A percentile compares a stretch with the other conserved stretches of the same genome.
These are phyloP conservation scores for Tringa solitaria DNA, from an alignment of 2,113 vertebrate genomes.

Conservation along the genomic window DNA sequence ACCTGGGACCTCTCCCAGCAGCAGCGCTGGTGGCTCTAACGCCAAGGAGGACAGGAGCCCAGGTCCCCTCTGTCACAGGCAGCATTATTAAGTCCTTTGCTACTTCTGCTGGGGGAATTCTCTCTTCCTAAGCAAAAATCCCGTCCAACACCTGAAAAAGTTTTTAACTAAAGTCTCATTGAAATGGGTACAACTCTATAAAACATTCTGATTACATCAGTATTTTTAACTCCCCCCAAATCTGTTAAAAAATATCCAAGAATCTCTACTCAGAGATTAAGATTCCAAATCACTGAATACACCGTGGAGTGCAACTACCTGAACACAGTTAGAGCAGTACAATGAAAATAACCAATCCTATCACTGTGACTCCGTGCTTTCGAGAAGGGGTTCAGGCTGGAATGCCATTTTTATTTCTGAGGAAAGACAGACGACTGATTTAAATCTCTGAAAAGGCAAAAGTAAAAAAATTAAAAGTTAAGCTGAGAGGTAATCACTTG, in stretches of 20 bases:
- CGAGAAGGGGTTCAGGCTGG: not conserved
- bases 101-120: not conserved
- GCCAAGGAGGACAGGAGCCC: not conserved
- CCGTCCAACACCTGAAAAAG: not conserved
- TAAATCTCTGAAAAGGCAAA: not conserved
- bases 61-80: not conserved
- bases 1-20: not conserved
- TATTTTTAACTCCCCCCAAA: not conserved
- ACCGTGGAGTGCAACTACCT: not conserved
- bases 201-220: not conserved
- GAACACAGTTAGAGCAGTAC: not conserved
- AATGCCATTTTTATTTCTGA: not conserved
- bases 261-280: not conserved
- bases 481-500: not conserved
- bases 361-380: not conserved
- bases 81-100: not conserved
- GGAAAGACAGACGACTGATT: not conserved
- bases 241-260: not conserved
- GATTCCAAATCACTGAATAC: not conserved
- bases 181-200: not conserved
- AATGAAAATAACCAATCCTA: conserved; percentile 12
- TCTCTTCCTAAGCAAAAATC: not conserved
- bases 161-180: not conserved
- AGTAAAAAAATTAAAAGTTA: not conserved
- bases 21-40: not conserved